Base-by-base conservation (phyloP, 2,888 invertebrate species). In the Diploptera punctata region DNA sequence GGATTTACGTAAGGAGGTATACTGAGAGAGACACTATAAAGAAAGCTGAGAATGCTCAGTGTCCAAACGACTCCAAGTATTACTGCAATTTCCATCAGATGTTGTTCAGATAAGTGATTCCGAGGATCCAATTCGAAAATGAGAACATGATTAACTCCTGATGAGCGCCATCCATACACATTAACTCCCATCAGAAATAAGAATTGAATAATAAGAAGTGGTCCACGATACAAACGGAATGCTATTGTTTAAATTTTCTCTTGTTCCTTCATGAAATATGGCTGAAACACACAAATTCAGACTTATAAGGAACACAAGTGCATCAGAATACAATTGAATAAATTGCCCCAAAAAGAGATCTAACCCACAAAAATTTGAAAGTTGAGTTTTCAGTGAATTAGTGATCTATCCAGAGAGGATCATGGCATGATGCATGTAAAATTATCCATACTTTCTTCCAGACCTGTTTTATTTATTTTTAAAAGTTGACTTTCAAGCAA, bases 71-170 rank as follows among this genome's bases (percentile, higher is more conserved):
- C 97, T 7, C 97, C 97, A 75, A 98, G 93, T 70, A 97, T 93
- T 0, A 96, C 93, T 0, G 98, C 94, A 78, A 97, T 83, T 83
- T 98, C 98, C 89, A 98, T 95, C 49, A 99, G 86, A 83, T 98
- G 95, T 43, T 98, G 97, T 78, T 98, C 97, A 0, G 94, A 94
- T 0, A 95, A 85, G 83, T 98, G 97, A 83, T 97, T 96, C 72
- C 98, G 86, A 0, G 98, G 98, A 83, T 99, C 98, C 79, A 99
- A 85, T 81, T 98, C 98, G 83, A 99, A 99, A 77, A 99, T 99
- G 1, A 99, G 86, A 0, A 99, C 98, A 81, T 99, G 98, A 85
- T 98, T 98, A 16, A 99, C 98, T 2, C 99, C 98, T 0, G 97
- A 97, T 0, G 97, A 95, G 76, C 98, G 86, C 98, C 98, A 98